Evolutionary conservation across 1,140 invertebrate genomes (phyloP).

Genomic region (Babylonia areolata): DNA sequence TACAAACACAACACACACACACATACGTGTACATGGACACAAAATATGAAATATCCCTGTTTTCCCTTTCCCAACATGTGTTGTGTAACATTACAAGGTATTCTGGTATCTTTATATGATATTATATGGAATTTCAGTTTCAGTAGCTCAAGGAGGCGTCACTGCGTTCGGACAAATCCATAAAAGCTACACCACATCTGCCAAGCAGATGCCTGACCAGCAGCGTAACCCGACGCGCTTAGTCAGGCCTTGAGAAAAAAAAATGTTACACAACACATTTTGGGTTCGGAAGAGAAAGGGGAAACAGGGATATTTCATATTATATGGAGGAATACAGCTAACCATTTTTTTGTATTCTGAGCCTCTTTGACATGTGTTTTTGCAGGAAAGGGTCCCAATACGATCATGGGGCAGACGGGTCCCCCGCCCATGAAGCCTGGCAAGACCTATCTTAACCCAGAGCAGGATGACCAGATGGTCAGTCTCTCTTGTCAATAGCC

Average conservation of each 20-base stretch:
- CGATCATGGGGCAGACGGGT: conserved; percentile 41
- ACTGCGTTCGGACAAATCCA: no score
- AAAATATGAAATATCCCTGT: no score
- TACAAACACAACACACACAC: neutral
- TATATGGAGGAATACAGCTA: neutral
- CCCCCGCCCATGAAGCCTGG: conserved; percentile 55
- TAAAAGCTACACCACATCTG: neutral
- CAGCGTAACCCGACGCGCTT: no score
- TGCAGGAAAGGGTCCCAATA: conserved; percentile 44
- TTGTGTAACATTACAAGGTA: neutral
- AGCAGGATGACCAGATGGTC: conserved; percentile 64
- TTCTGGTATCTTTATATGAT: neutral
- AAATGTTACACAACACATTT: neutral
- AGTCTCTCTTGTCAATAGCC: no score
- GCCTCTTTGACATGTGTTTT: neutral
- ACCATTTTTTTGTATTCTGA: no score
- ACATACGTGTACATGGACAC: neutral
- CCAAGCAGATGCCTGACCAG: neutral
- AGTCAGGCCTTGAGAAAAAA: no score
- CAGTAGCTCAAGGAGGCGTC: no score
- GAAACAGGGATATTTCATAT: neutral
- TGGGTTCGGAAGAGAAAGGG: neutral
- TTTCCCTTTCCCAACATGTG: neutral
- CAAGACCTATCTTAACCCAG: conserved; percentile 57
- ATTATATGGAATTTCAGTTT: no score